Percentiles rank a stretch among this genome's conserved stretches.
phyloP scores from a whole-genome alignment of 2,888 invertebrate species.

The Acleris literana region DNA sequence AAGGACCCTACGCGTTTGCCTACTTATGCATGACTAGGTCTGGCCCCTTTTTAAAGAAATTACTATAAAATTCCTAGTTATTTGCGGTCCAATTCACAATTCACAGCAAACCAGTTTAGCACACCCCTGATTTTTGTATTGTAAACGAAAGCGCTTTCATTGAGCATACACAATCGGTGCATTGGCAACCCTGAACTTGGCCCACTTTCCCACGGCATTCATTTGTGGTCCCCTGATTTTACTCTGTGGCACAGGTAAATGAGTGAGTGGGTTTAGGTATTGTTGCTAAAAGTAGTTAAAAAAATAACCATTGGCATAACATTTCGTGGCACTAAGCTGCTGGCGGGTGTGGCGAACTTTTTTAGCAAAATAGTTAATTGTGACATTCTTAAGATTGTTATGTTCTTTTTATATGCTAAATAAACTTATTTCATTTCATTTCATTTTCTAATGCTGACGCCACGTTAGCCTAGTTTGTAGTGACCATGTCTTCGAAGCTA shows the following conservation, averaged over 20 bases:
- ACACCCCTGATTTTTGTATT: slow-evolving; percentile 45
- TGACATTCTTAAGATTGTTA: too few species aligned
- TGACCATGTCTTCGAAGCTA: too few species aligned
- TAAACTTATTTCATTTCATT: too few species aligned
- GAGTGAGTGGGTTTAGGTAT: background rate
- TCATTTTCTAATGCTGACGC: too few species aligned
- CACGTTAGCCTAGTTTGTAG: too few species aligned
- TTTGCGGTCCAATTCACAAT: slow-evolving; percentile 51
- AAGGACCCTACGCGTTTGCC: slow-evolving; percentile 30
- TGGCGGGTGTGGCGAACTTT: too few species aligned
- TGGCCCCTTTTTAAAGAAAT: slow-evolving; percentile 34
- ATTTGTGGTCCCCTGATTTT: slow-evolving; percentile 1
- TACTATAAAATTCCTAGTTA: slow-evolving; percentile 44
- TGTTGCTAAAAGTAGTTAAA: too few species aligned
- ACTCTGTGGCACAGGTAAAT: background rate
- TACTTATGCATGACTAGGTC: slow-evolving; percentile 43
- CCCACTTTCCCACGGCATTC: slow-evolving; percentile 72
- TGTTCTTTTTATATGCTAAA: too few species aligned
- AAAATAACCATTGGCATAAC: too few species aligned
- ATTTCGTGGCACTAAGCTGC: too few species aligned
- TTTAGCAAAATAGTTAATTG: too few species aligned
- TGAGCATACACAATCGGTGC: slow-evolving; percentile 53
- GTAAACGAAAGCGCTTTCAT: slow-evolving; percentile 49
- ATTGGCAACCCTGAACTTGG: slow-evolving; percentile 71
- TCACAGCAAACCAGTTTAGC: slow-evolving; percentile 54